Conservation (phyloP, 1,140 invertebrate genomes). For the Capitella teleta region DNA sequence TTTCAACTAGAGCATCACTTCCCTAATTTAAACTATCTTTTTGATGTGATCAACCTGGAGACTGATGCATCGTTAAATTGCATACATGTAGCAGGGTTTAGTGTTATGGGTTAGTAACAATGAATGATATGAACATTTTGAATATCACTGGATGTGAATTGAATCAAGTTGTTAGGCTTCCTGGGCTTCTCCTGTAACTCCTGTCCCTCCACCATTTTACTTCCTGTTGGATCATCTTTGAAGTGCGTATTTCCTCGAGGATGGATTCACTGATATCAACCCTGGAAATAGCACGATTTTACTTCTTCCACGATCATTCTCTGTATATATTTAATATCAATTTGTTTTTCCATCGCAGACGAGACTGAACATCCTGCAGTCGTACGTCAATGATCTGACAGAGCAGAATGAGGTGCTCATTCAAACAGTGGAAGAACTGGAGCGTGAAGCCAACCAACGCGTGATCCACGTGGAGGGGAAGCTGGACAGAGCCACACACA, state of each 20-base stretch:
- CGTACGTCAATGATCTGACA: slow-evolving; percentile 38
- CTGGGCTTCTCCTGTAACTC: background rate
- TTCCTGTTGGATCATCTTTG: background rate
- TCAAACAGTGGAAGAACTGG: slow-evolving; percentile 38
- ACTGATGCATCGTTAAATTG: too few species aligned
- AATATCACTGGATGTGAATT: too few species aligned
- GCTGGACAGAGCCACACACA: slow-evolving; percentile 14
- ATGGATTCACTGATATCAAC: background rate
- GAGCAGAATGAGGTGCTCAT: slow-evolving; percentile 41
- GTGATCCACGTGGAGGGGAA: slow-evolving; percentile 30
- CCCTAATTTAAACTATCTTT: too few species aligned
- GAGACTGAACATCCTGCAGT: slow-evolving; percentile 28
- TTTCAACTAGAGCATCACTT: too few species aligned
- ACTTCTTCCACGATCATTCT: background rate
- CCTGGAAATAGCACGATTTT: background rate
- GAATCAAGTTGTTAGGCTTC: too few species aligned
- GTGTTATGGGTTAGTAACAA: too few species aligned
- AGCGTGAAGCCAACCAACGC: slow-evolving; percentile 37
- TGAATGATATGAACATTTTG: too few species aligned
- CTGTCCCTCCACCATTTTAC: background rate
- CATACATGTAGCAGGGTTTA: too few species aligned
- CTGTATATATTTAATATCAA: background rate
- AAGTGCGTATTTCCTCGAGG: background rate
- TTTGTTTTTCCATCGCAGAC: slow-evolving; percentile 23
- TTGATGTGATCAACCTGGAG: too few species aligned